phyloP scores from a whole-genome alignment of 2,113 vertebrate genomes.

The Spea multiplicata region DNA sequence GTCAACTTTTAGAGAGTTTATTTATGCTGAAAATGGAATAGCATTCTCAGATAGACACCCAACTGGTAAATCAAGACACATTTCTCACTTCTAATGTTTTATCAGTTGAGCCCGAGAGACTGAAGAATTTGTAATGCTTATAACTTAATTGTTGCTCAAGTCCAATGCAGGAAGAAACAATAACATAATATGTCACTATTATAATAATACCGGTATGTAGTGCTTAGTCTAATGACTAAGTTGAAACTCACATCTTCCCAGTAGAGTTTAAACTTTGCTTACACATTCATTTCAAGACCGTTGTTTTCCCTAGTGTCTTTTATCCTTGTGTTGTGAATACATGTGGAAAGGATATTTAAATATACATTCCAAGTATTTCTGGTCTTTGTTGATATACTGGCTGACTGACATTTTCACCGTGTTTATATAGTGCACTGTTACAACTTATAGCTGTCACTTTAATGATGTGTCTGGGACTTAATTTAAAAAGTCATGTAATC shows the following conservation, averaged over 20 bases:
- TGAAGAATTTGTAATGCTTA: too few relatives aligned
- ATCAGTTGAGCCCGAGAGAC: too few relatives aligned
- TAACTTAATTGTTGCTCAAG: background rate
- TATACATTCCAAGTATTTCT: constrained; percentile 38
- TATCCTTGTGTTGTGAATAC: constrained; percentile 13
- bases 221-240: background rate
- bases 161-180: background rate
- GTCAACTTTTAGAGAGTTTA: too few relatives aligned
- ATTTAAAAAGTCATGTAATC: constrained; percentile 33
- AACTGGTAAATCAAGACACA: too few relatives aligned
- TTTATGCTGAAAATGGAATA: too few relatives aligned
- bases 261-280: constrained; percentile 20
- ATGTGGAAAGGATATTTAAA: constrained; percentile 37
- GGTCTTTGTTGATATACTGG: constrained; percentile 42
- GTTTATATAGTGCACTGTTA: constrained; percentile 41
- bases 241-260: constrained; percentile 18
- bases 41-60: too few relatives aligned
- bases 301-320: constrained; percentile 30
- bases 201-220: background rate
- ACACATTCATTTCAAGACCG: constrained; percentile 27
- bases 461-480: constrained; percentile 41
- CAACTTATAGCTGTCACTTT: constrained; percentile 39
- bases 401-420: constrained; percentile 36
- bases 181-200: constrained; percentile 9
- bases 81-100: too few relatives aligned